Percentiles rank a stretch among this genome's conserved stretches.
phyloP scores from a whole-genome alignment of 2,113 vertebrate species.

The Pardalotus punctatus region DNA sequence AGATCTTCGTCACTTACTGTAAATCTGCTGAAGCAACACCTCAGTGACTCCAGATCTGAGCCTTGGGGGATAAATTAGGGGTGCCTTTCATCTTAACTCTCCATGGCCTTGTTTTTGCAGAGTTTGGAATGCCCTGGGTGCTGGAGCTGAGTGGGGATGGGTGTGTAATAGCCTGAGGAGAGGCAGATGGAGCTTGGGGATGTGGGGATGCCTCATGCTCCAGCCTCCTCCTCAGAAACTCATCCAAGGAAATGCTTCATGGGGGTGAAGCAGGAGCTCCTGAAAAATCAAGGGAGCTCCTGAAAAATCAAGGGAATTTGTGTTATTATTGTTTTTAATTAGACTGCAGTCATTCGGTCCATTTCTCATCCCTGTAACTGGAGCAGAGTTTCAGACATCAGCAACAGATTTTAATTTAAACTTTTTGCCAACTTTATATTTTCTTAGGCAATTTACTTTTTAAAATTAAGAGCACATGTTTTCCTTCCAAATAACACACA shows the following conservation, averaged over 20 bases:
- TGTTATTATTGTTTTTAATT: background rate
- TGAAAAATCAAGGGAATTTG: background rate
- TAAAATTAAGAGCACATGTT: constrained; percentile 31
- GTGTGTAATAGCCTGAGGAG: background rate
- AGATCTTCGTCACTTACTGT: background rate
- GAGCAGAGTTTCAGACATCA: background rate
- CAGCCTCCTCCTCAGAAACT: background rate
- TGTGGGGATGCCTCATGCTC: background rate
- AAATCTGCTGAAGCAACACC: background rate
- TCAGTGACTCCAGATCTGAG: background rate
- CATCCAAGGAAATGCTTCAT: background rate
- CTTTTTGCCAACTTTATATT: constrained; percentile 35
- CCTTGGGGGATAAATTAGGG: background rate
- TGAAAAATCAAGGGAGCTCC: background rate
- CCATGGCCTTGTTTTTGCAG: background rate
- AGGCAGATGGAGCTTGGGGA: background rate
- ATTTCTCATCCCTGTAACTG: background rate
- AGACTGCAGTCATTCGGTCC: background rate
- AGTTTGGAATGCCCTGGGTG: background rate
- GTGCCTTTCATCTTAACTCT: background rate
- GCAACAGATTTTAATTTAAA: constrained; percentile 41
- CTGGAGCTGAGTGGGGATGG: background rate
- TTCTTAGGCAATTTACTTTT: constrained; percentile 54
- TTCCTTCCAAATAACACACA: constrained; percentile 27
- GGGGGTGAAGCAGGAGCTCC: background rate